Percentiles rank a stretch among this genome's conserved stretches.
phyloP scores from a whole-genome alignment of 2,888 invertebrate genomes.

The Andrena trimmerana region DNA sequence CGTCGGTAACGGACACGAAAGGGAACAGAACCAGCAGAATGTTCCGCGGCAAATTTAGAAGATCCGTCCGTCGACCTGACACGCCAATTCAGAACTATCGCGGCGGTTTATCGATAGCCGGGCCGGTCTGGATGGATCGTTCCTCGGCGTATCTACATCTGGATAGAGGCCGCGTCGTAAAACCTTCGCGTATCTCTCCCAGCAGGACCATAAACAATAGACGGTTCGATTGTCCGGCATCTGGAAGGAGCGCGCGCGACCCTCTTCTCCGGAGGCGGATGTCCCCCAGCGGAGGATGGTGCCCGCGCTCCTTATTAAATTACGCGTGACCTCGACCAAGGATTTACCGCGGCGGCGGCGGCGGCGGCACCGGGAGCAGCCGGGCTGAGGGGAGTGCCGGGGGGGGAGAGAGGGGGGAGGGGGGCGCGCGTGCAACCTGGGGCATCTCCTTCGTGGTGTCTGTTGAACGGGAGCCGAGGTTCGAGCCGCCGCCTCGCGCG shows the following conservation, averaged over 20 bases:
- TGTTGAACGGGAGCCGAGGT: slow-evolving; percentile 66
- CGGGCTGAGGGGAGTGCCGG: neutral
- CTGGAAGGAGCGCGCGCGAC: neutral
- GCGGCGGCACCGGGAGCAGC: neutral
- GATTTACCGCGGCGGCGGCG: neutral
- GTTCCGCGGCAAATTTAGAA: slow-evolving; percentile 25
- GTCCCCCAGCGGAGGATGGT: no score
- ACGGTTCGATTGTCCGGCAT: slow-evolving; percentile 8
- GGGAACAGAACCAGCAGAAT: slow-evolving; percentile 3
- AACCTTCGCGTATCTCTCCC: slow-evolving; percentile 22
- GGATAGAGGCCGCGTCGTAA: slow-evolving; percentile 39
- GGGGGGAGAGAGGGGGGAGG: neutral
- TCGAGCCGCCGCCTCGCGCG: slow-evolving; percentile 64
- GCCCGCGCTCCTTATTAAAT: neutral
- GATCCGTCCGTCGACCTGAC: slow-evolving; percentile 20
- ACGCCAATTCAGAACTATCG: slow-evolving; percentile 25
- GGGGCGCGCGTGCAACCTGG: slow-evolving; percentile 32
- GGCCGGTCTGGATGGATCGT: slow-evolving; percentile 23
- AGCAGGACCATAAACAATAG: slow-evolving; percentile 35
- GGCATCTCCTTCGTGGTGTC: slow-evolving; percentile 47
- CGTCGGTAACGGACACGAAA: neutral
- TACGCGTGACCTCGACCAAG: slow-evolving; percentile 7
- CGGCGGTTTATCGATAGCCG: slow-evolving; percentile 32
- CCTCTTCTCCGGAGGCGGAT: neutral
- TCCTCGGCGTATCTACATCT: slow-evolving; percentile 41